Evolutionary conservation across 2,797 vertebrate species (phyloP), one percentile per base, ranked within the genome.

Genomic region (Parauchenoglanis punctatus): DNA sequence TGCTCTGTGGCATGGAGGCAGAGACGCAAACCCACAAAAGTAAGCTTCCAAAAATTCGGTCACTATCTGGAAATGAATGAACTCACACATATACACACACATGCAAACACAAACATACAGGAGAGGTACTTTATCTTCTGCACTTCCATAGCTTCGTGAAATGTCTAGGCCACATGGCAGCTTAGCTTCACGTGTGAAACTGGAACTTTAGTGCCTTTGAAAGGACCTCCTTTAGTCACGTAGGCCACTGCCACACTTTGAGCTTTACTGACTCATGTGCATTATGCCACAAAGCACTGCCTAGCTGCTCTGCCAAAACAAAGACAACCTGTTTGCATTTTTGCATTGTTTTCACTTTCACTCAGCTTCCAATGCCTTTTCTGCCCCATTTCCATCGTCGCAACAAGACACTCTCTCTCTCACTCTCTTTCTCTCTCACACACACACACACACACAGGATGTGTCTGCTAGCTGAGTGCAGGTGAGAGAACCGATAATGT

Each of bases 121-220:
- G 4, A 77, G 25, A 67, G 46, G 35, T 31, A 67, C 20, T 61
- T 44, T 44, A 81, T 59, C 78, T 63, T 84, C 44, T 76, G 52
- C 63, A 85, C 72, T 85, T 85, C 65, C 40, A 88, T 67, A 44
- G 13, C 40, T 61, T n/a, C 85, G 56, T 81, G 54, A 85, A 81
- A 40, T 70, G 75, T 80, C 75, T 80, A 52, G 31, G 63, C 56
- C 77, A 75, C 49, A 81, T 63, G 52, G 44, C 65, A 4, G 56
- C 56, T 31, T 82, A 65, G 87, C 67, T 72, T 61, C 72, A 77
- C 18, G 68, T 81, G 35, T 82, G 84, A 67, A 88, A n/a, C 84
- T 58, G 84, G 59, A 73, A 67, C 25, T 75, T 85, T 88, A 75
- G 67, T 49, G 35, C 77, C 46, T 73, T 88, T 81, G 28, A 85